A percentile compares a stretch with the other conserved stretches of the same genome.
Conservation (phyloP, 2,797 vertebrate genomes). For the Mastacembelus armatus region DNA sequence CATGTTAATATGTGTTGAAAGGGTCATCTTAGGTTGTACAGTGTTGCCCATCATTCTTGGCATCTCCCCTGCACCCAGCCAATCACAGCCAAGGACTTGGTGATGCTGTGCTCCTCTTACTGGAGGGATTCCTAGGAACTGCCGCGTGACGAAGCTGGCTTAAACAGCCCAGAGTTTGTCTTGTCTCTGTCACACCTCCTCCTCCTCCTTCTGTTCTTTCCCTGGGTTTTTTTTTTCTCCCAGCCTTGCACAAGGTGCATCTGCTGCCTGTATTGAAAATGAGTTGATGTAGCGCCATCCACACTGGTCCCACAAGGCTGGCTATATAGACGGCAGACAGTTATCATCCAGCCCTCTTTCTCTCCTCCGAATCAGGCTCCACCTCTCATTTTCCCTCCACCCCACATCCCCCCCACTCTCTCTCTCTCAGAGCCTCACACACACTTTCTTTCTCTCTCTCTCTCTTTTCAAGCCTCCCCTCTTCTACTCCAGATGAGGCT, state of each 20-base stretch:
- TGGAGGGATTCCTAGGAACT: constrained; percentile 94
- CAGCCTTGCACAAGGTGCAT: constrained; percentile 65
- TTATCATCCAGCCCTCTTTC: constrained; percentile 70
- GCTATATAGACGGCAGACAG: constrained; percentile 69
- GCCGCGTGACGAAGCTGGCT: constrained; percentile 86
- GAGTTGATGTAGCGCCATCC: constrained; percentile 74
- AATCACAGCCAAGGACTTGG: constrained; percentile 87
- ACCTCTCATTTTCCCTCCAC: constrained; percentile 67
- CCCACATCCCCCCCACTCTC: constrained; percentile 34
- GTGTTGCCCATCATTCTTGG: constrained; percentile 73
- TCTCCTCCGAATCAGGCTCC: constrained; percentile 71
- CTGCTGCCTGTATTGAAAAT: constrained; percentile 61
- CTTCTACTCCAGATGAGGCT: constrained; percentile 75
- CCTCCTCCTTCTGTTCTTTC: constrained; percentile 27
- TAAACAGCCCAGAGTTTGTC: constrained; percentile 81
- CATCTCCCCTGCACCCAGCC: constrained; percentile 80
- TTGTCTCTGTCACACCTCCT: constrained; percentile 53
- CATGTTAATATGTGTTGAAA: constrained; percentile 81
- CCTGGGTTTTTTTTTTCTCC: constrained; percentile 31
- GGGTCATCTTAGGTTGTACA: constrained; percentile 85
- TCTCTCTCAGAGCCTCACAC: too few relatives aligned
- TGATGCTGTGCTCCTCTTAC: constrained; percentile 87
- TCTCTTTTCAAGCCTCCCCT: constrained; percentile 52
- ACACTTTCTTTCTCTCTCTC: constrained; percentile 22
- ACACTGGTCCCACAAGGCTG: constrained; percentile 73